Base-by-base conservation (phyloP, 2,113 vertebrate species). In the Gambusia affinis region DNA sequence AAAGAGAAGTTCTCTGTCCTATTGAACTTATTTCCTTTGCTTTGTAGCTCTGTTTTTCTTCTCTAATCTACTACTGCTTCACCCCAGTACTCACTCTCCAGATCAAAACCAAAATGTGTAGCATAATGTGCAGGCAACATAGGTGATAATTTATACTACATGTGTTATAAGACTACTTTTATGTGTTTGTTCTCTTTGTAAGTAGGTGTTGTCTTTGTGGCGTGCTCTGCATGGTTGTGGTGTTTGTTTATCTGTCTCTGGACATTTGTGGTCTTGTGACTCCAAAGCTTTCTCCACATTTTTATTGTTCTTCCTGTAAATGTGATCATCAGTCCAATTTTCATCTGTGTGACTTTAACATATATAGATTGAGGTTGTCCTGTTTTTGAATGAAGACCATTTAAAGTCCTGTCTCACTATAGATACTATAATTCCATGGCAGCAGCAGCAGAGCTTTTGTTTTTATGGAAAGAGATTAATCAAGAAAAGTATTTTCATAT, bases 21-120 rank as follows among this genome's bases (percentile, higher is more conserved):
- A 69, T 78, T 87, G 80, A 90, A 89, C 77, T 33, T 65, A 73
- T 89, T 87, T 92, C 78, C 77, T 88, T 84, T 87, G 74, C 90
- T 89, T 87, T 77, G 73, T 81, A 78, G 66, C 75, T 76, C 42
- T 42, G 75, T 80, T 85, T 51, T 27, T 91, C 72, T 44, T 87
- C 83, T 84, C 70, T 81, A 79, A 89, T 70, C 60, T 70, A 51
- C 76, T 57, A 74, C 83, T 73, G 30, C 28, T 60, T 67, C 78
- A 60, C 39, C 63, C 35, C 64, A 47, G 6, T 44, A 27, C 14
- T 4, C 31, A 4, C 75, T 71, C 71, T 33, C 54, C 24, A 22
- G 54, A 29, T 28, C 30, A 70, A 70, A 72, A 57, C 35, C 75
- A 66, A 76, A 74, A 31, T 39, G n/a, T 79, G n/a, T 79, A 15